A percentile compares a stretch with the other conserved stretches of the same genome.
Conservation (phyloP, 2,113 vertebrate genomes). For the Leptodactylus fuscus region DNA sequence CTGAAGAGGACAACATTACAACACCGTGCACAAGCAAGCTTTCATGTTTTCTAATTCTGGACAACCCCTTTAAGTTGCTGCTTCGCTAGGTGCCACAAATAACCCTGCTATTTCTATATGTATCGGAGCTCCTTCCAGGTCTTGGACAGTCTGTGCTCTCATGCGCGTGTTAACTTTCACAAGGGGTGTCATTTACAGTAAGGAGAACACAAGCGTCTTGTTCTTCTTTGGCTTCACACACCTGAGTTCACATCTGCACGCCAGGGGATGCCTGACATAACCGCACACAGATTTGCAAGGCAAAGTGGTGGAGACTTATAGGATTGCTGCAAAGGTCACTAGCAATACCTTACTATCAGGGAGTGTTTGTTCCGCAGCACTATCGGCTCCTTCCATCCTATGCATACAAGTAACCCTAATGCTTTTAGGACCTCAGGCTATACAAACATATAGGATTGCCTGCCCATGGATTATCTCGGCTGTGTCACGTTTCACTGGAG, state of each 20-base stretch:
- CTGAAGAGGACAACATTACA: too few species aligned
- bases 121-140: not conserved
- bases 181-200: not conserved
- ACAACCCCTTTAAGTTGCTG: too few species aligned
- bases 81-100: not conserved
- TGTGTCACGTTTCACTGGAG: not conserved
- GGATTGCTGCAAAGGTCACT: not conserved
- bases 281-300: conserved; percentile 10
- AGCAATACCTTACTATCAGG: not conserved
- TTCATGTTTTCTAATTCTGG: too few species aligned
- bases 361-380: not conserved
- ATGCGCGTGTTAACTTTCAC: not conserved
- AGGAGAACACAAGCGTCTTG: not conserved
- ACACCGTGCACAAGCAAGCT: too few species aligned
- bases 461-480: not conserved
- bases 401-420: not conserved
- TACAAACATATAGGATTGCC: not conserved
- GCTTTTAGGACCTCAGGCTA: not conserved
- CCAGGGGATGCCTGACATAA: not conserved
- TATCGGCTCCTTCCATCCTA: not conserved
- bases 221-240: not conserved
- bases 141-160: not conserved
- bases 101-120: not conserved
- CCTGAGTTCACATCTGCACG: not conserved
- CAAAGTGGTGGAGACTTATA: not conserved